phyloP scores from a whole-genome alignment of 2,113 vertebrate species.

The Rhabdornis inornatus region DNA sequence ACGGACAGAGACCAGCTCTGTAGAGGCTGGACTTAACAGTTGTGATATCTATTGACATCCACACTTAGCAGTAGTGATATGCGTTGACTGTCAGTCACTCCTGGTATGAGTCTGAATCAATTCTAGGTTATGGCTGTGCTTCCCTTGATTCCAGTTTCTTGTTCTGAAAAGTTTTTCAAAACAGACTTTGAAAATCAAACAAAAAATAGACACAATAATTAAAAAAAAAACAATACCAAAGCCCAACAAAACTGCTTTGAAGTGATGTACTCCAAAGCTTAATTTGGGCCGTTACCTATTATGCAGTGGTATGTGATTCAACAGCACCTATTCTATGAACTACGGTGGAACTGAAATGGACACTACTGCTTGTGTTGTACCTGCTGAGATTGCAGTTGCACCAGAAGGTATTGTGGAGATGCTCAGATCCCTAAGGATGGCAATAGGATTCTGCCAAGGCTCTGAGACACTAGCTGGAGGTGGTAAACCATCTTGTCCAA shows the following conservation, averaged over 20 bases:
- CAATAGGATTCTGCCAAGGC: background rate
- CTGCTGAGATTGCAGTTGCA: background rate
- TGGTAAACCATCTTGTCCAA: background rate
- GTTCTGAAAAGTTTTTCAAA: background rate
- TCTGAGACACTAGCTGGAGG: background rate
- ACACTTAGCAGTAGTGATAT: background rate
- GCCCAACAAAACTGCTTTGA: background rate
- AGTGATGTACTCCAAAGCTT: background rate
- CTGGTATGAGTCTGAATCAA: background rate
- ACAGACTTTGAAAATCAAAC: background rate
- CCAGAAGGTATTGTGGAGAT: background rate
- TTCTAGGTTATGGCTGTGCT: background rate
- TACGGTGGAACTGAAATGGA: background rate
- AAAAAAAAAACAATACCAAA: background rate
- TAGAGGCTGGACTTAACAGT: background rate
- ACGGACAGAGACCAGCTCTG: background rate
- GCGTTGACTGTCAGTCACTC: background rate
- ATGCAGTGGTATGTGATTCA: rapidly evolving
- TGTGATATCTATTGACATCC: background rate
- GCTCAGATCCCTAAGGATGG: background rate
- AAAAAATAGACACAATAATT: background rate
- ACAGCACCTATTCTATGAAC: background rate
- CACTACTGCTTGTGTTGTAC: background rate
- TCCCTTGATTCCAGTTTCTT: background rate
- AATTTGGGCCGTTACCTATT: background rate